Conservation (phyloP, 1,140 invertebrate genomes). For the Meloidogyne floridensis region DNA sequence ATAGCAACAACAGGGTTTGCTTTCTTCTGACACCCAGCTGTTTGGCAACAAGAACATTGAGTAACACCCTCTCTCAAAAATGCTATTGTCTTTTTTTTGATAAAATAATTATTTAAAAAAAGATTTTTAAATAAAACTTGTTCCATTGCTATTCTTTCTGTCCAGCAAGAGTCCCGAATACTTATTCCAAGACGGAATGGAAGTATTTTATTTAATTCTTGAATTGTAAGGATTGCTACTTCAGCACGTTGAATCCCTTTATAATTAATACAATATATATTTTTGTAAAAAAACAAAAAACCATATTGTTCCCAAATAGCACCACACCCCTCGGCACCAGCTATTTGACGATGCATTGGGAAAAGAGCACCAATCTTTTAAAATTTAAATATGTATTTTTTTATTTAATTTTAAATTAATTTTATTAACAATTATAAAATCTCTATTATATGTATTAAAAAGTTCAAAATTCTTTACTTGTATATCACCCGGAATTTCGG, state of each 20-base stretch:
- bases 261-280: too few relatives aligned
- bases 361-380: constrained; percentile 74
- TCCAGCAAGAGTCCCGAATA: constrained; percentile 81
- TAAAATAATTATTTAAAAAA: constrained; percentile 19
- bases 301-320: constrained; percentile 74
- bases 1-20: constrained; percentile 56
- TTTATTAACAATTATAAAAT: too few relatives aligned
- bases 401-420: background rate
- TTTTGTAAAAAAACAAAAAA: background rate
- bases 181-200: constrained; percentile 77
- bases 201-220: constrained; percentile 70
- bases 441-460: too few relatives aligned
- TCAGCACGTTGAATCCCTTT: constrained; percentile 75
- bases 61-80: constrained; percentile 59
- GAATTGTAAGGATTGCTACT: constrained; percentile 72
- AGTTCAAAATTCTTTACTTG: constrained; percentile 42
- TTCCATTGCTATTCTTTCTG: constrained; percentile 76
- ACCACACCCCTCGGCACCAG: constrained; percentile 72
- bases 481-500: constrained; percentile 64
- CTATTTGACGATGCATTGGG: constrained; percentile 73
- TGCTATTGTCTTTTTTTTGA: constrained; percentile 54
- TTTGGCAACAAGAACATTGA: constrained; percentile 64
- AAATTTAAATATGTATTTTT: background rate
- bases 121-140: constrained; percentile 67
- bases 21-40: constrained; percentile 63